Evolutionary conservation across 1,140 invertebrate species (phyloP).

Genomic region (Euborellia annulipes): DNA sequence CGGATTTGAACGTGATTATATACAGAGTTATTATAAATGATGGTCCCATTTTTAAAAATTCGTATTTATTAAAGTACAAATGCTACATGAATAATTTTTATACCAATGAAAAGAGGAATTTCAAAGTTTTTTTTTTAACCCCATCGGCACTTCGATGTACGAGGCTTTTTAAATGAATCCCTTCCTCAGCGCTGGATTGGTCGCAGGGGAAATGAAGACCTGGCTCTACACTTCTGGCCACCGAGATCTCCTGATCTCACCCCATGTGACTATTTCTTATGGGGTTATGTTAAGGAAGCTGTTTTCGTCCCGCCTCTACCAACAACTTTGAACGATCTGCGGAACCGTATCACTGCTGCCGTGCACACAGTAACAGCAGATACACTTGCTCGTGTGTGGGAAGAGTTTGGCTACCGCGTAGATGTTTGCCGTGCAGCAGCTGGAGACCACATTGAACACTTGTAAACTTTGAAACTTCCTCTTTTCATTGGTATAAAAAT

Average conservation of each 20-base stretch:
- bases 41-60: no score
- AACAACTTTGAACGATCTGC: neutral
- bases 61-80: no score
- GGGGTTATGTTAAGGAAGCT: constrained; percentile 16
- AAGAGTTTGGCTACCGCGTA: neutral
- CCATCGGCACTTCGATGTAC: no score
- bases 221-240: constrained; percentile 14
- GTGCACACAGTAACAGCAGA: constrained; percentile 2
- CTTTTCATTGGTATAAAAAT: neutral
- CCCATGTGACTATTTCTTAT: constrained; percentile 15
- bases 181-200: no score
- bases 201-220: no score
- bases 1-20: no score
- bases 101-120: no score
- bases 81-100: no score
- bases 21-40: no score
- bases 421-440: constrained; percentile 1
- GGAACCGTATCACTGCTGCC: neutral
- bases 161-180: no score
- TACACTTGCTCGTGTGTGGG: constrained; percentile 2
- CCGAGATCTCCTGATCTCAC: constrained; percentile 17
- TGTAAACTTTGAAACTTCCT: neutral
- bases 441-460: constrained; percentile 1
- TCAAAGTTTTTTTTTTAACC: no score
- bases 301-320: constrained; percentile 11